Conservation (phyloP, 2,797 vertebrate genomes). For the Nannoperca australis region DNA sequence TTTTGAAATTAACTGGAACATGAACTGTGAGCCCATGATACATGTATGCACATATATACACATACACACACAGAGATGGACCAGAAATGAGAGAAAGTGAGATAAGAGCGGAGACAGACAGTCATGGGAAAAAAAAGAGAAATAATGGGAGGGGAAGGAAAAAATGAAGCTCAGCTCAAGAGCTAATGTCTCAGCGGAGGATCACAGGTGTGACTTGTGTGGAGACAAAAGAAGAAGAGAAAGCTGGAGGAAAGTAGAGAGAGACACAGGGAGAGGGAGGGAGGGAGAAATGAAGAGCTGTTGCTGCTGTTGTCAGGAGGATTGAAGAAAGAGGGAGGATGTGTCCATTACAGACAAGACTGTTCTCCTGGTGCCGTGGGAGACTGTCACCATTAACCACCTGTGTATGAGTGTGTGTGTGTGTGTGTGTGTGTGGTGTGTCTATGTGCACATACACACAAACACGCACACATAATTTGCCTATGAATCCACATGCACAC, state of each 20-base stretch:
- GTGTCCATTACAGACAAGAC: slow-evolving; percentile 76
- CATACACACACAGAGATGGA: slow-evolving; percentile 16
- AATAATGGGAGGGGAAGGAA: slow-evolving; percentile 31
- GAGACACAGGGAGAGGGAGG: slow-evolving; percentile 30
- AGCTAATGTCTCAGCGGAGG: slow-evolving; percentile 66
- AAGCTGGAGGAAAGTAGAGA: slow-evolving; percentile 46
- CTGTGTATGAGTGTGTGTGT: slow-evolving; percentile 50
- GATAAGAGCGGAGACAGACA: slow-evolving; percentile 31
- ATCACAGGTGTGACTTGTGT: slow-evolving; percentile 77
- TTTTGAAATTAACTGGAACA: slow-evolving; percentile 29
- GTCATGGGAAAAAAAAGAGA: slow-evolving; percentile 44
- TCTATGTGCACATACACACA: slow-evolving; percentile 7
- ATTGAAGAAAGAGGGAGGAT: slow-evolving; percentile 71
- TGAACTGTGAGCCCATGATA: slow-evolving; percentile 1
- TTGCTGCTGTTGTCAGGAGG: slow-evolving; percentile 71
- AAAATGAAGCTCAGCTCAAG: slow-evolving; percentile 60
- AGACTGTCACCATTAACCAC: slow-evolving; percentile 71
- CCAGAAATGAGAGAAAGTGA: background rate
- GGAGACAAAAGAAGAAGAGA: slow-evolving; percentile 62
- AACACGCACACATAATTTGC: background rate
- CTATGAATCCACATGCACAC: background rate
- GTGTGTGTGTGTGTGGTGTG: background rate
- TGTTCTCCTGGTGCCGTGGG: slow-evolving; percentile 66
- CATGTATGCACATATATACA: background rate
- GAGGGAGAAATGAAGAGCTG: slow-evolving; percentile 62